Base-by-base conservation (phyloP, 1,140 invertebrate species). In the Frieseomelitta varia region DNA sequence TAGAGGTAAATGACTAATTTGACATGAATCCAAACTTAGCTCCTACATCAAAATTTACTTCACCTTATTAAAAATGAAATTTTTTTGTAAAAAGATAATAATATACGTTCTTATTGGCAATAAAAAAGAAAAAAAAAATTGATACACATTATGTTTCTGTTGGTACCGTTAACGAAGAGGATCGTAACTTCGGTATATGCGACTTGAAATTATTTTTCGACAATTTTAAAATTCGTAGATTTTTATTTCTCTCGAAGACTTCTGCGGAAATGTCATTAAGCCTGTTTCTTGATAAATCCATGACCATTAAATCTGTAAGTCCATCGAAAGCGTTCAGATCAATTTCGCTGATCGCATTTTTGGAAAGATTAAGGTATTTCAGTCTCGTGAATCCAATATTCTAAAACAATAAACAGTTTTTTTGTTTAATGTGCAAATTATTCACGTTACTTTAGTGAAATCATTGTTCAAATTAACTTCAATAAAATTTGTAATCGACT, bases 231-330 rank as follows among this genome's bases (percentile, higher is more conserved):
- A 94, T 88, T 53, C 86, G 87, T 39, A 95, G 78, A 79, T 91
- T 92, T n/a, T 76, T 82, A 19, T 85, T 91, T 11, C 86, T 47
- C 4, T 86, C 51, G 73, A 95, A 94, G 4, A 90, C 90, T 17
- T 93, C 86, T 6, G 90, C 63, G 6, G 79, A 51, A 14, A 95
- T 86, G 51, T 90, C 93, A 51, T 94, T 88, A 10, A 95, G 88
- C 81, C 87, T 89, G 85, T 95, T 95, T 30, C 75, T 90, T 0
- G 94, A 94, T 69, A 95, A 79, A 85, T 95, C 94, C 51, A 95
- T 75, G 69, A 94, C 87, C 0, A 87, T 88, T 24, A 95, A 90
- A 12, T 93, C 86, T 1, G 72, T 69, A 11, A 95, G 82, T 30
- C 89, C 88, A 27, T 67, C 58, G 55, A 95, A 95, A 12, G 93